A percentile compares a stretch with the other conserved stretches of the same genome.
phyloP scores from a whole-genome alignment of 2,797 vertebrate species.

The Gadopsis bispinosus region DNA sequence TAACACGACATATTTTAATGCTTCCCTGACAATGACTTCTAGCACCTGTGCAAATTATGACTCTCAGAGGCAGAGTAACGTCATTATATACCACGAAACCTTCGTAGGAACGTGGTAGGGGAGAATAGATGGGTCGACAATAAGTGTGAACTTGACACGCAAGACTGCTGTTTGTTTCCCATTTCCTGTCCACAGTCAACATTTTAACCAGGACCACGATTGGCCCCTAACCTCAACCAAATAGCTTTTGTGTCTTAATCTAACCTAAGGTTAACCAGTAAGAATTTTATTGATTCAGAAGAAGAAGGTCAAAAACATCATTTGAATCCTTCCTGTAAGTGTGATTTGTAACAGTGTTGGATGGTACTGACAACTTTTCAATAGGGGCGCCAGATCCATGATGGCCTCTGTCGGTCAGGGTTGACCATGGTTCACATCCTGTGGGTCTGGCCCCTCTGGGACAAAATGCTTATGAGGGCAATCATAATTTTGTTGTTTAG shows the following conservation, averaged over 20 bases:
- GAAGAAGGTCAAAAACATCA: neutral
- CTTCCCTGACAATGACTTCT: neutral
- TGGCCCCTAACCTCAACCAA: neutral
- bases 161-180: neutral
- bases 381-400: too few species aligned
- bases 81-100: neutral
- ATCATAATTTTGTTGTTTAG: neutral
- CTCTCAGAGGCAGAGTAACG: neutral
- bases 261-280: neutral
- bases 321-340: neutral
- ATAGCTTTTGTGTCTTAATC: neutral
- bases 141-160: neutral
- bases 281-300: neutral
- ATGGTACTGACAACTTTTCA: neutral
- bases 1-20: neutral
- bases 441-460: too few species aligned
- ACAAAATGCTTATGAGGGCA: conserved; percentile 70
- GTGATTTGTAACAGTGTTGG: neutral
- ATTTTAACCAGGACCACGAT: neutral
- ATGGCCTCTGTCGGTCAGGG: too few species aligned
- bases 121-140: neutral
- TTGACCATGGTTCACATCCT: too few species aligned
- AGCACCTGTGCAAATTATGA: neutral
- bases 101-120: neutral
- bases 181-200: neutral